A percentile compares a stretch with the other conserved stretches of the same genome.
Evolutionary conservation across 2,888 invertebrate genomes (phyloP).

Genomic region (Hirtodrosophila trivittata): DNA sequence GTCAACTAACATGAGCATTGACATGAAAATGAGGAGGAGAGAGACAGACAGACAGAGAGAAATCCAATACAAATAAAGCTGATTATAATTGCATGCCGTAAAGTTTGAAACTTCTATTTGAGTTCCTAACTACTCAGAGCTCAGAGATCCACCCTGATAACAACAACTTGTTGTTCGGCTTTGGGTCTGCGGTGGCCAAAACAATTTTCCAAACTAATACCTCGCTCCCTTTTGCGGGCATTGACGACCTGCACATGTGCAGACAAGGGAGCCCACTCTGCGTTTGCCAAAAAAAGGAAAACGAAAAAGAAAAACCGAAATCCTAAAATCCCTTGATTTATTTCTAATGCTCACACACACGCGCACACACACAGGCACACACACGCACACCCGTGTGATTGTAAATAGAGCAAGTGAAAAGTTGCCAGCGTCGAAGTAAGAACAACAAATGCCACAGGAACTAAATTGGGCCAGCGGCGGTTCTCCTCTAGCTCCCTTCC

Average conservation of each 20-base stretch:
- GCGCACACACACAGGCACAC: constrained; percentile 12
- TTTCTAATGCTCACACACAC: constrained; percentile 65
- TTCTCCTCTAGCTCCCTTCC: constrained; percentile 18
- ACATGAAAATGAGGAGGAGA: too few relatives aligned
- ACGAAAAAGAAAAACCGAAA: constrained; percentile 54
- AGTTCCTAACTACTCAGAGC: constrained; percentile 36
- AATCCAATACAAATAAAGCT: constrained; percentile 44
- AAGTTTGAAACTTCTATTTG: constrained; percentile 66
- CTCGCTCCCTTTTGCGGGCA: constrained; percentile 10
- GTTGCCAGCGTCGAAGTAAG: constrained; percentile 27
- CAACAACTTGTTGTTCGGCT: constrained; percentile 69
- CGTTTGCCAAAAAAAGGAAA: constrained; percentile 6
- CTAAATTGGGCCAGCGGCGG: constrained; percentile 75
- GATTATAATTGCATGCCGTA: constrained; percentile 65
- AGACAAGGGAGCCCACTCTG: constrained; percentile 11
- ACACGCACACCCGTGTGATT: constrained; percentile 21
- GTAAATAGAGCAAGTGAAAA: constrained; percentile 76
- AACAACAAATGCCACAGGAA: constrained; percentile 68
- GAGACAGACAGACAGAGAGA: too few relatives aligned
- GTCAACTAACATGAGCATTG: too few relatives aligned
- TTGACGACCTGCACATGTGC: constrained; percentile 35
- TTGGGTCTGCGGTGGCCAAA: constrained; percentile 67
- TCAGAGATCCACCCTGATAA: constrained; percentile 33
- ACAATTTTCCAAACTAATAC: constrained; percentile 76
- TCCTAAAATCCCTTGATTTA: constrained; percentile 79